Percentiles rank a stretch among this genome's conserved stretches.
Conservation (phyloP, 2,888 invertebrate species). For the Agriopis marginaria region DNA sequence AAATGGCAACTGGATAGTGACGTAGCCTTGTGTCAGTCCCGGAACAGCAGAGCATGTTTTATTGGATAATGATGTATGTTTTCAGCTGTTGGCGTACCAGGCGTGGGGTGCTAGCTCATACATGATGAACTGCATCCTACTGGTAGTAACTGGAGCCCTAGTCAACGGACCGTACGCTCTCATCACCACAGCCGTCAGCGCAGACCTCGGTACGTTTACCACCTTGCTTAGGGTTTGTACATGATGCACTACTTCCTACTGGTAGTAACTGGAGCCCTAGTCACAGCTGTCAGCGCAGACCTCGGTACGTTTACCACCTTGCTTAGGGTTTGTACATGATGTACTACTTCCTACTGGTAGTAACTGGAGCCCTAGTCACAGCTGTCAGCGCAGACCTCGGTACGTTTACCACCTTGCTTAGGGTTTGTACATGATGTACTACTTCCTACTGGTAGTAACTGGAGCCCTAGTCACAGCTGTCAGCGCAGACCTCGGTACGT, state of each 20-base stretch:
- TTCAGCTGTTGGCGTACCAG: conserved; percentile 93
- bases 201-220: conserved; percentile 89
- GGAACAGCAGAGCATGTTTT: no score
- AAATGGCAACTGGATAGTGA: no score
- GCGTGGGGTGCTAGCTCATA: conserved; percentile 88
- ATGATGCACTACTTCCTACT: conserved; percentile 88
- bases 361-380: conserved; percentile 94
- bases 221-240: no score
- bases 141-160: conserved; percentile 91
- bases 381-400: conserved; percentile 97
- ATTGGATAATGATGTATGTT: neutral
- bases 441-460: conserved; percentile 88
- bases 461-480: conserved; percentile 97
- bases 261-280: conserved; percentile 91
- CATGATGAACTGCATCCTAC: conserved; percentile 87
- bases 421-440: conserved; percentile 88
- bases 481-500: conserved; percentile 93
- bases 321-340: no score
- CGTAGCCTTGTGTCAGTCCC: no score
- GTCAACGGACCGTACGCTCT: conserved; percentile 98
- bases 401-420: conserved; percentile 48
- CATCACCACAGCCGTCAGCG: conserved; percentile 98
- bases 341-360: conserved; percentile 89
- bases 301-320: conserved; percentile 83
- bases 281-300: conserved; percentile 98